Conservation (phyloP, 2,888 invertebrate species). For the Slavum lentiscoides region DNA sequence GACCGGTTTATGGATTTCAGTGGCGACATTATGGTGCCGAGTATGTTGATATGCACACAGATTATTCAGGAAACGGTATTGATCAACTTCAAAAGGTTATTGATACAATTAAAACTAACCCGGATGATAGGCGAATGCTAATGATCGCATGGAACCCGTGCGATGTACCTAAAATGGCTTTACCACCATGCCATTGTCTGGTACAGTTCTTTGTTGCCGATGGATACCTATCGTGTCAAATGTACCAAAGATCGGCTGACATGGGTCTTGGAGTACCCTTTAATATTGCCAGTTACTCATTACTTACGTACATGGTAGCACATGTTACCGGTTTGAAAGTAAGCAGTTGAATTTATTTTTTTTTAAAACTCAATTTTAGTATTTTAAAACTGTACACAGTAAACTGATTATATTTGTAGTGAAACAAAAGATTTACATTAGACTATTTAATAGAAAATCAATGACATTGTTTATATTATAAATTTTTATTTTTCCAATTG, state of each 20-base stretch:
- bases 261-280: conserved; percentile 98
- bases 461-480: too few species aligned
- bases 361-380: background rate
- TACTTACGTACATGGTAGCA: conserved; percentile 94
- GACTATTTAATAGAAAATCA: too few species aligned
- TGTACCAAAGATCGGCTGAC: conserved; percentile 96
- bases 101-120: conserved; percentile 75
- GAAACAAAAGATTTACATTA: too few species aligned
- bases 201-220: conserved; percentile 90
- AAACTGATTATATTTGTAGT: background rate
- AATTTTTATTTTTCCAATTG: conserved; percentile 38
- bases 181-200: conserved; percentile 95
- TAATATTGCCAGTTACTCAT: conserved; percentile 94
- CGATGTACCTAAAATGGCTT: conserved; percentile 86
- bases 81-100: conserved; percentile 87
- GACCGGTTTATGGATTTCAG: conserved; percentile 97
- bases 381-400: background rate
- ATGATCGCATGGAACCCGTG: conserved; percentile 94
- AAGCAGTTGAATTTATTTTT: conserved; percentile 55
- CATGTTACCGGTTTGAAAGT: conserved; percentile 89
- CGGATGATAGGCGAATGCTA: conserved; percentile 85
- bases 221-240: conserved; percentile 83
- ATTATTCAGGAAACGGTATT: conserved; percentile 83
- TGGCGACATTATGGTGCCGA: conserved; percentile 97
- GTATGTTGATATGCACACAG: conserved; percentile 77